Evolutionary conservation across 2,113 vertebrate species (phyloP).

Genomic region (Struthio camelus): DNA sequence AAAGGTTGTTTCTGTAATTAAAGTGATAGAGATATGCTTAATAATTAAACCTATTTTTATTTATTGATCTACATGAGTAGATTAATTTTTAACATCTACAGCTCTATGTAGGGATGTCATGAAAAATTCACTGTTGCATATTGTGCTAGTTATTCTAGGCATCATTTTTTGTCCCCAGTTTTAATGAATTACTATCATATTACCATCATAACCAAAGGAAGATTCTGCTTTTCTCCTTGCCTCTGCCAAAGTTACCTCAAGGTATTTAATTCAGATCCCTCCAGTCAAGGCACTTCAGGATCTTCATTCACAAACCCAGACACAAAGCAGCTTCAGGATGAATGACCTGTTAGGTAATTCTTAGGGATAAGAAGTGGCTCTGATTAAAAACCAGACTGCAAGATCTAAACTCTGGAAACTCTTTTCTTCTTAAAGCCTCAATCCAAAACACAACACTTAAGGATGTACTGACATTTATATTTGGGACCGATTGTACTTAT

Average conservation of each 20-base stretch:
- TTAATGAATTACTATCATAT: background rate
- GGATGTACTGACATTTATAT: background rate
- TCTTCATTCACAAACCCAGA: background rate
- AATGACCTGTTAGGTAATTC: background rate
- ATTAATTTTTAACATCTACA: slow-evolving; percentile 38
- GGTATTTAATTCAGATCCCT: background rate
- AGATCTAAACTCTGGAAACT: background rate
- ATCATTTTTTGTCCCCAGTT: background rate
- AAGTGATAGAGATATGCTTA: slow-evolving; percentile 26
- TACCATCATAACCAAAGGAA: background rate
- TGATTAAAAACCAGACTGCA: background rate
- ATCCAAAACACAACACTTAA: background rate
- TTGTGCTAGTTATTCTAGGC: background rate
- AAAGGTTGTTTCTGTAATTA: slow-evolving; percentile 46
- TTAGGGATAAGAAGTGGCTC: background rate
- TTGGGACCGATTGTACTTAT: background rate
- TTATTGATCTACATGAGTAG: slow-evolving; percentile 12
- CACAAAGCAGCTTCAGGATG: background rate
- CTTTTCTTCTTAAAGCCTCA: background rate
- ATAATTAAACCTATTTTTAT: slow-evolving; percentile 53
- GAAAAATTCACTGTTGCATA: background rate
- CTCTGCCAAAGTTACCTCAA: background rate
- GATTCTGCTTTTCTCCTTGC: background rate
- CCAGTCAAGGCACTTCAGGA: background rate
- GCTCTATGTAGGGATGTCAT: background rate